Conservation (phyloP, 2,113 vertebrate species). For the Calyptommatus sinebrachiatus region DNA sequence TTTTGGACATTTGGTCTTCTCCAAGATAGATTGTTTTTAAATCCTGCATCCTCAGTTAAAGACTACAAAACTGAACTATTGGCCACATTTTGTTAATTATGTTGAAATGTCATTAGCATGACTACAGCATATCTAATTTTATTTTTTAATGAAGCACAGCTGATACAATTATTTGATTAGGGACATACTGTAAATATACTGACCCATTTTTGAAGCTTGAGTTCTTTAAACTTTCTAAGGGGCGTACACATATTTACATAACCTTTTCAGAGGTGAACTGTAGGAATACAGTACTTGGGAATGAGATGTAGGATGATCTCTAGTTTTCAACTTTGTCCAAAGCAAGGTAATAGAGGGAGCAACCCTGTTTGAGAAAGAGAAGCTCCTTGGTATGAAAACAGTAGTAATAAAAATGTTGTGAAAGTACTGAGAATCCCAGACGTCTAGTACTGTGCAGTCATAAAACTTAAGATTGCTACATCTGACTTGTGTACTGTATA, state of each 20-base stretch:
- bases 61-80: background rate
- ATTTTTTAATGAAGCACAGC: background rate
- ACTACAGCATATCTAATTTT: background rate
- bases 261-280: background rate
- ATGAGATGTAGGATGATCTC: background rate
- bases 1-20: fast-evolving
- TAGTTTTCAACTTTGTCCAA: background rate
- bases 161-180: background rate
- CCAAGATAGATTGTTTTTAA: background rate
- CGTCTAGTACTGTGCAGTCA: fast-evolving
- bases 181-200: background rate
- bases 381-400: background rate
- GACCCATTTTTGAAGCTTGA: background rate
- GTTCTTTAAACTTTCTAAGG: background rate
- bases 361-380: background rate
- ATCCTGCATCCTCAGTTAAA: background rate
- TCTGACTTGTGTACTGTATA: background rate
- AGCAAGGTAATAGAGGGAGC: background rate
- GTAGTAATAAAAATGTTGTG: fast-evolving
- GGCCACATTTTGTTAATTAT: background rate
- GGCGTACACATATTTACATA: background rate
- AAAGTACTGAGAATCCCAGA: fast-evolving
- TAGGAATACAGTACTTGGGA: background rate
- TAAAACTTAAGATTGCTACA: fast-evolving
- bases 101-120: background rate